phyloP scores from a whole-genome alignment of 2,113 vertebrate species.

The Cyphomyrus discorhynchus region DNA sequence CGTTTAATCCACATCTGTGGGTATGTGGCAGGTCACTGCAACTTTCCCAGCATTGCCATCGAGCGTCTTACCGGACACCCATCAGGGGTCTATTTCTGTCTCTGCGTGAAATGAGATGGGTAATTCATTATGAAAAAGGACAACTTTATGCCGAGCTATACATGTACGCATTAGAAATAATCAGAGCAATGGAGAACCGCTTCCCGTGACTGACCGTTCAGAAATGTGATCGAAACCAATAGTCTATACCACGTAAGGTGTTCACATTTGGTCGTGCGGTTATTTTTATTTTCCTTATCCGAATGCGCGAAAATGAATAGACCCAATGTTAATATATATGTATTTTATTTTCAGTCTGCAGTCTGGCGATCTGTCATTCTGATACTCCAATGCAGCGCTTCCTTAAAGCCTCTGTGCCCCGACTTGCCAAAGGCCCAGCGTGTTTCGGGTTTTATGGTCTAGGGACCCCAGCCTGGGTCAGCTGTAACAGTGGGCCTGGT shows the following conservation, averaged over 20 bases:
- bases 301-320: neutral
- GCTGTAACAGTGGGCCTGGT: neutral
- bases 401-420: neutral
- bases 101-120: slow-evolving; percentile 31
- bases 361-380: neutral
- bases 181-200: neutral
- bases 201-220: neutral
- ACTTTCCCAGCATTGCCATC: slow-evolving; percentile 16
- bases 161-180: neutral
- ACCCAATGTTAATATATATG: neutral
- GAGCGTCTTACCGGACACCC: slow-evolving; percentile 40
- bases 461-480: neutral
- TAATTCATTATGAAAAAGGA: neutral
- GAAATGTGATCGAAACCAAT: slow-evolving; percentile 8
- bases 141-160: slow-evolving; percentile 6
- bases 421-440: slow-evolving; percentile 8
- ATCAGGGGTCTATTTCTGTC: slow-evolving; percentile 55
- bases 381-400: neutral
- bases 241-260: neutral
- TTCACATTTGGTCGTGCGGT: neutral
- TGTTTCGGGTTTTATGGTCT: neutral
- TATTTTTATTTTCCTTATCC: neutral
- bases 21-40: slow-evolving; percentile 20
- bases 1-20: slow-evolving; percentile 17
- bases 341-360: neutral